Base-by-base conservation (phyloP, 1,140 invertebrate genomes). In the Marisa cornuarietis region DNA sequence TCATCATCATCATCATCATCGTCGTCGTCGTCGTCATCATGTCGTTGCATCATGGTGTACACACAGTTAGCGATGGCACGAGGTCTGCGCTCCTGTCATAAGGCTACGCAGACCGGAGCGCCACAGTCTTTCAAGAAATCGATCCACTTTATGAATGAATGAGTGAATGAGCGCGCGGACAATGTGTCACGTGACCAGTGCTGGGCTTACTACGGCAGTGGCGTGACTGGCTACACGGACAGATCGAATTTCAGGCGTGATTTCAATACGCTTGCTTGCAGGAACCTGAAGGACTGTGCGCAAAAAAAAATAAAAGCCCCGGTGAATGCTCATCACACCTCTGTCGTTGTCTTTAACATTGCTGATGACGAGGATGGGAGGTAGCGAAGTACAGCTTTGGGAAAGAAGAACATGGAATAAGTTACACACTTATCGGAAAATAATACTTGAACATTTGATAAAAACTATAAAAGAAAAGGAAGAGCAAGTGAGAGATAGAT, bases 91-190 rank as follows among this genome's bases (percentile, higher is more conserved):
- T 42, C 31, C 31, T 42, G 31, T 42, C 31, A 42, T 42, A 42
- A 42, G 31, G 31, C 31, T 42, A 42, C 0, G 2, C 31, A 42
- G 31, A 13, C 26, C 10, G n/a, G 26, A 13, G 65, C 65, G 6
- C 1, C 65, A 22, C 65, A 24, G n/a, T 11, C 11, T 68, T 31
- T 22, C 26, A 68, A 0, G 65, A 13, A 13, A n/a, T 31, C 65
- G n/a, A n/a, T 24, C 13, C 65, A 31, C 26, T 68, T 68, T 68
- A 68, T 68, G 65, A 68, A 68, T 68, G 65, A 68, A n/a, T 68
- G 65, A 68, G 14, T 68, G 65, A 68, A 31, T 68, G 65, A 68
- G 65, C 13, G 13, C 65, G 26, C 14, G 65, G 65, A 31, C 65
- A 24, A 31, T 22, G 18, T 63, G 65, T 68, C 65, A 68, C 65